Evolutionary conservation across 2,113 vertebrate species (phyloP), one percentile per base, ranked within the genome.

Genomic region (Microcebus ravelobensis): DNA sequence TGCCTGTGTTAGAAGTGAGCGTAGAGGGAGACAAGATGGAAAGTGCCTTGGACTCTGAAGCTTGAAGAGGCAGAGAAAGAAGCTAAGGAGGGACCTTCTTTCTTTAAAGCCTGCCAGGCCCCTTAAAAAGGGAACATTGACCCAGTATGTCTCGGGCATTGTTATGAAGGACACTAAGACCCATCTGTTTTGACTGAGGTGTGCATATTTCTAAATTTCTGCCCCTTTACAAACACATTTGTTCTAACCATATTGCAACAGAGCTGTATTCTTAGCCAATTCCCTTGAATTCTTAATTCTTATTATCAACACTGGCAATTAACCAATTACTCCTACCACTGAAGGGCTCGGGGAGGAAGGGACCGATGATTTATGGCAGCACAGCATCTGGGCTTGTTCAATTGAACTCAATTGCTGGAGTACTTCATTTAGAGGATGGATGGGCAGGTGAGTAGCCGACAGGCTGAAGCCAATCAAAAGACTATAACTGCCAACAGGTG

Each of bases 221-320:
- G 83, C 59, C 87, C 79, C 74, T 76, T 97, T 93, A 65, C n/a
- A 81, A 96, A 95, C 92, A 95, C 94, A 90, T 92, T 97, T 97
- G 42, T 96, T 95, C 90, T 96, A 86, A 96, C 90, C 92, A 93
- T 97, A 97, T 93, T 97, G 96, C 96, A 95, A 52, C 80, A 81
- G 83, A 87, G 95, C 95, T 95, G 80, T 27, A 57, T 81, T 95
- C 90, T 79, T 95, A 73, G 96, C 96, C 93, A 97, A 95, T 97
- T 97, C 94, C 87, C 96, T 93, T 79, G 96, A 97, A 98, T 97
- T 98, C 95, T 96, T 96, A 97, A 97, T 98, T 97, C 95, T 97
- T 96, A 94, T 97, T 97, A 98, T 95, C 97, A 97, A 93, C 96
- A 83, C 96, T 97, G 97, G 96, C 97, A 97, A 97, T 97, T 97